Evolutionary conservation across 2,797 vertebrate genomes (phyloP).

Genomic region (Hephaestus fuliginosus): DNA sequence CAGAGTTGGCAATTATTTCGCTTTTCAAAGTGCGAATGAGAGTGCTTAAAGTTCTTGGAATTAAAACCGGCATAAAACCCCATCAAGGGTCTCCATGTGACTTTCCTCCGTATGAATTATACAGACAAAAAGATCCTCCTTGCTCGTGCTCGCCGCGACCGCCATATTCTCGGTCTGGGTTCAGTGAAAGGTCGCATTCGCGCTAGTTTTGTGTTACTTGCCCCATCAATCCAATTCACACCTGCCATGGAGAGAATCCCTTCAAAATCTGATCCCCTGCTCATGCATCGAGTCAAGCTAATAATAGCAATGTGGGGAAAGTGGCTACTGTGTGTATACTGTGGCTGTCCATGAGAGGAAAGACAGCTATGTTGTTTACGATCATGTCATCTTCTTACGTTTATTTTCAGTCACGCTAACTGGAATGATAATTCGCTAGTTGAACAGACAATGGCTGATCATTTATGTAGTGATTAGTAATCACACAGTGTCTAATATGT

Average conservation of each 20-base stretch:
- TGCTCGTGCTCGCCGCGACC: background rate
- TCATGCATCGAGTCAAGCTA: constrained; percentile 43
- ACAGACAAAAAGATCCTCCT: background rate
- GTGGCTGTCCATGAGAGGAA: background rate
- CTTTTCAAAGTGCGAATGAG: constrained; percentile 14
- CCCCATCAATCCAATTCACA: constrained; percentile 58
- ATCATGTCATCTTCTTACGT: background rate
- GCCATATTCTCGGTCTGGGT: constrained; percentile 26
- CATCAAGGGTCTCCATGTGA: background rate
- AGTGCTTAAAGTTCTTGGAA: constrained; percentile 7
- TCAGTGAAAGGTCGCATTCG: constrained; percentile 41
- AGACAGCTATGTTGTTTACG: constrained; percentile 36
- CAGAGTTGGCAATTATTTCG: constrained; percentile 14
- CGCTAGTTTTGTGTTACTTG: constrained; percentile 45
- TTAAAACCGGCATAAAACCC: constrained; percentile 2
- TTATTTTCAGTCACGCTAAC: constrained; percentile 1
- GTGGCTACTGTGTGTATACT: constrained; percentile 29
- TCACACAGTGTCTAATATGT: constrained; percentile 1
- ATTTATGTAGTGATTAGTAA: constrained; percentile 1
- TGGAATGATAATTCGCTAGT: background rate
- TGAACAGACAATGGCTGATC: background rate
- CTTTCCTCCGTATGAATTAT: constrained; percentile 3
- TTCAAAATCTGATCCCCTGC: constrained; percentile 60
- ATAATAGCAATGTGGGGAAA: constrained; percentile 55
- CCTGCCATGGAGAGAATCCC: constrained; percentile 34